A percentile compares a stretch with the other conserved stretches of the same genome.
Evolutionary conservation across 23 tunicate genomes (phyloP).

Genomic region (Styela plicata): DNA sequence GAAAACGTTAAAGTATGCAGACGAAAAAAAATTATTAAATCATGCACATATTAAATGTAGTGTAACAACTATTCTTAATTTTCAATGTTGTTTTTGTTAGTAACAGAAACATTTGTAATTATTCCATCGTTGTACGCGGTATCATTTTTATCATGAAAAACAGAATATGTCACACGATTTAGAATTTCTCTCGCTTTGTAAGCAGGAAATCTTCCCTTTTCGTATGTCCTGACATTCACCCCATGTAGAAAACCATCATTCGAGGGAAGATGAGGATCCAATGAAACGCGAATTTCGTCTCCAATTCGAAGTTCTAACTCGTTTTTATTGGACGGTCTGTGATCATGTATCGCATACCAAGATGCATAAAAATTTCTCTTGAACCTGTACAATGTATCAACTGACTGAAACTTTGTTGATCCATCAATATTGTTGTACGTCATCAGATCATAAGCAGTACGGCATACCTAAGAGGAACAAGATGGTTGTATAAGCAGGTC

Average conservation of each 20-base stretch:
- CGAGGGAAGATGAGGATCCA: not conserved
- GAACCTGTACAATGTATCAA: not conserved
- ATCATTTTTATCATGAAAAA: not conserved
- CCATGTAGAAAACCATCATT: not conserved
- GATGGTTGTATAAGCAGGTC: too few relatives aligned
- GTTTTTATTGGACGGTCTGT: not conserved
- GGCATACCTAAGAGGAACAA: not conserved
- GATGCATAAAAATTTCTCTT: not conserved
- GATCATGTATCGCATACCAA: not conserved
- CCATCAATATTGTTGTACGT: not conserved
- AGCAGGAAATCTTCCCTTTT: not conserved
- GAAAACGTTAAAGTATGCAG: too few relatives aligned
- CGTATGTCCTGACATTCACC: not conserved
- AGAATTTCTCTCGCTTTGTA: not conserved
- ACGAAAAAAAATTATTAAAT: too few relatives aligned
- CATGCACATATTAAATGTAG: too few relatives aligned
- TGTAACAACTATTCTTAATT: too few relatives aligned
- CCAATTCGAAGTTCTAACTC: not conserved
- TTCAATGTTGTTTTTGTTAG: too few relatives aligned
- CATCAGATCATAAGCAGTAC: not conserved
- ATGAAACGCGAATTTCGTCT: not conserved
- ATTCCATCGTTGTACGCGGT: not conserved
- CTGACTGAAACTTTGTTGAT: not conserved
- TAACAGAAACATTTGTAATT: too few relatives aligned
- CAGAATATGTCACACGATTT: not conserved